Base-by-base conservation (phyloP, 1,140 invertebrate genomes). In the Charaxes varanes region DNA sequence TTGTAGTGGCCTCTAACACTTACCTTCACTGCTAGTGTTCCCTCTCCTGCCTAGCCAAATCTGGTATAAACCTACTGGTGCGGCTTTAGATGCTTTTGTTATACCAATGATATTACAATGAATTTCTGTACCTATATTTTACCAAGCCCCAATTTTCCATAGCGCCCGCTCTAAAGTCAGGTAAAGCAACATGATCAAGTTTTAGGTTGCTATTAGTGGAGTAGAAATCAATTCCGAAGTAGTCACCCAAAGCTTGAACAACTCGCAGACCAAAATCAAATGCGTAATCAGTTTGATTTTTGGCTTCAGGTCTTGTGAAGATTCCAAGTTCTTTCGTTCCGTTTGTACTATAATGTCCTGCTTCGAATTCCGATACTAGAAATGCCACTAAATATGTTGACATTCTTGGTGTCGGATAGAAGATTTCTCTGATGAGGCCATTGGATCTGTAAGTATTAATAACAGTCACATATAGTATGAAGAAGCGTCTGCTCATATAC, bases 381-480 rank as follows among this genome's bases (percentile, higher is more conserved):
- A 94, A 93, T 0, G 94, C 94, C 1, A 96, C 86, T 1, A 96
- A 72, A 49, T 96, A 96, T 0, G 94, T 93, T 0, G 93, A 92
- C 94, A 96, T 96, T 19, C 78, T 85, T 0, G 93, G 90, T 2
- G 91, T 91, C 30, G 88, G 86, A 6, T 88, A 61, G 62, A 91
- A 96, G n/a, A 15, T 61, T 11, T 87, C 86, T 28, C 76, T 44
- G 1, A 65, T 41, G 28, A 64, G 74, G 2, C 74, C 76, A 53
- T 80, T 77, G 4, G 48, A 14, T 18, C 78, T 80, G 41, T 32
- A 69, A 71, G 22, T 11, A 6, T 17, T 21, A 28, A 7, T 12
- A 22, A 5, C 5, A 10, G 2, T 10, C n/a, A n/a, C n/a, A n/a
- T n/a, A n/a, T n/a, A n/a, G n/a, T n/a, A n/a, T n/a, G n/a, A n/a